Conservation (phyloP, 2,113 vertebrate genomes). For the Heterocephalus glaber region DNA sequence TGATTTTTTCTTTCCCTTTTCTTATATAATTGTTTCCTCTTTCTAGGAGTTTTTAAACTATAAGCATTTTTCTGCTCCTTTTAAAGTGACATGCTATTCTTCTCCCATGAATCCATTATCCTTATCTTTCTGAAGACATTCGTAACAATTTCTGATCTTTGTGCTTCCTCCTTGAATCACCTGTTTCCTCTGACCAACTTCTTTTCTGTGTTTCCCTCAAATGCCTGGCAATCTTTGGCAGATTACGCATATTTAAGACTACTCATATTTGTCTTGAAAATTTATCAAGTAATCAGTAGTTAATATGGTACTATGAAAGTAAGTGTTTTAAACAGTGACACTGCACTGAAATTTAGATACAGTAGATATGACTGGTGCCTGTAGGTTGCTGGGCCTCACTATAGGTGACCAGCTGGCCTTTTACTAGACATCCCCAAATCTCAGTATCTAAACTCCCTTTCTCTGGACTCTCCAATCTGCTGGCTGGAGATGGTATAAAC, state of each 20-base stretch:
- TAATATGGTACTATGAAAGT: not conserved
- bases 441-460: not conserved
- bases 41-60: slow-evolving; percentile 4
- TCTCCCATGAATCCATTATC: not conserved
- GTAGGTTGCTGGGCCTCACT: not conserved
- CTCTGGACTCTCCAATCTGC: not conserved
- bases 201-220: not conserved
- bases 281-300: slow-evolving; percentile 3
- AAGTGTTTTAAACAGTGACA: not conserved
- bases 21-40: not conserved
- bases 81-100: not conserved
- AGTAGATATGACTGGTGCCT: not conserved
- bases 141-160: not conserved
- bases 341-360: not conserved
- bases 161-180: not conserved
- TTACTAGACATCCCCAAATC: not conserved
- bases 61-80: slow-evolving; percentile 5
- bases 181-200: not conserved
- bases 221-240: not conserved
- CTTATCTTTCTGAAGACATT: not conserved
- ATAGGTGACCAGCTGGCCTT: not conserved
- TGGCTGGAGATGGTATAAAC: not conserved
- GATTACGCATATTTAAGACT: not conserved
- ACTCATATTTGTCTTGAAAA: not conserved
- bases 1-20: not conserved